Conservation (phyloP, 2,797 vertebrate genomes). For the Ammospiza maritima region DNA sequence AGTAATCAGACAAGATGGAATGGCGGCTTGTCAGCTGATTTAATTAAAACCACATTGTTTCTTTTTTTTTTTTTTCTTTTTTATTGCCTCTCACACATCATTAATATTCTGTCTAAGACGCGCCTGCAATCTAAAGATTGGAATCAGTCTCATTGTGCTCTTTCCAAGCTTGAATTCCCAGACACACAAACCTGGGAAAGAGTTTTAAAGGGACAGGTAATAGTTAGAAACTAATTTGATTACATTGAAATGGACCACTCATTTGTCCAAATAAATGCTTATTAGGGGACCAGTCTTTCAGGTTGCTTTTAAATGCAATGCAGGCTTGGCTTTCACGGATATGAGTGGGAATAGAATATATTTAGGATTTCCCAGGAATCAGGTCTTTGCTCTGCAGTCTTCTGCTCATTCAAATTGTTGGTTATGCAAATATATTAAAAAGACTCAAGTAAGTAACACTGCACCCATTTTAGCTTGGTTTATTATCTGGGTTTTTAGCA, state of each 20-base stretch:
- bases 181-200: slow-evolving; percentile 61
- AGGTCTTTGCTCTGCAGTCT: slow-evolving; percentile 34
- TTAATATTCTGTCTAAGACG: slow-evolving; percentile 64
- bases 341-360: slow-evolving; percentile 55
- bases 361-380: slow-evolving; percentile 64
- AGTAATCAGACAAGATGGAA: slow-evolving; percentile 65
- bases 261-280: slow-evolving; percentile 54
- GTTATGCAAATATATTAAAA: slow-evolving; percentile 57
- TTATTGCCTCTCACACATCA: slow-evolving; percentile 65
- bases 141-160: slow-evolving; percentile 60
- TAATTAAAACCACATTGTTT: slow-evolving; percentile 67
- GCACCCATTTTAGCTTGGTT: slow-evolving; percentile 18
- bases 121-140: slow-evolving; percentile 63
- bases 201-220: slow-evolving; percentile 68
- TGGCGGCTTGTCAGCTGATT: slow-evolving; percentile 53
- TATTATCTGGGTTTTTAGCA: slow-evolving; percentile 51
- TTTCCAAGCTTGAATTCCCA: slow-evolving; percentile 70
- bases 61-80: background rate
- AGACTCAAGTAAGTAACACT: slow-evolving; percentile 25
- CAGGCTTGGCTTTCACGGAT: slow-evolving; percentile 29
- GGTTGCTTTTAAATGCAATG: slow-evolving; percentile 41
- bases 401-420: slow-evolving; percentile 44
- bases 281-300: slow-evolving; percentile 62
- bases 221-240: slow-evolving; percentile 58
- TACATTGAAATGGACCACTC: slow-evolving; percentile 52